A percentile compares a stretch with the other conserved stretches of the same genome.
phyloP scores from a whole-genome alignment of 2,113 vertebrate species.

The Clarias gariepinus region DNA sequence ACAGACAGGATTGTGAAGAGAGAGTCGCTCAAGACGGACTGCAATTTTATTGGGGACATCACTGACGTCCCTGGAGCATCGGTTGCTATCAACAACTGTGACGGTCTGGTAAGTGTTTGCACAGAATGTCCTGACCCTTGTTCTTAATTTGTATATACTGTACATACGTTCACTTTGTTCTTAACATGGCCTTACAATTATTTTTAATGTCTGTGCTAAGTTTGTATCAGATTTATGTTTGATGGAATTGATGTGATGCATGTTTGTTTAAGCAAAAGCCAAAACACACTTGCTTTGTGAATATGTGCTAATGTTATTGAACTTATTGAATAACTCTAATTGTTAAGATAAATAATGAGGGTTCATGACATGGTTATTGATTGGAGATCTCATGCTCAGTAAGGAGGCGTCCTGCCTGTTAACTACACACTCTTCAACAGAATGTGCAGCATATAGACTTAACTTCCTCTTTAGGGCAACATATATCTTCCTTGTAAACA shows the following conservation, averaged over 20 bases:
- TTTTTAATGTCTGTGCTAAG: not conserved
- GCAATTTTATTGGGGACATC: conserved; percentile 92
- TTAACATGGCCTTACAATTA: not conserved
- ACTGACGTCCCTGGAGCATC: conserved; percentile 85
- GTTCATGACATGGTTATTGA: not conserved
- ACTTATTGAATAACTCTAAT: not conserved
- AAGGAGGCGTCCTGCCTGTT: conserved; percentile 5
- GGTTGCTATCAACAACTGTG: conserved; percentile 97
- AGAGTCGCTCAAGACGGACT: conserved; percentile 85
- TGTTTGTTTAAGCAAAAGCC: not conserved
- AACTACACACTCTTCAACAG: not conserved
- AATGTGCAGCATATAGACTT: conserved; percentile 31
- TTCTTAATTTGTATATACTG: not conserved
- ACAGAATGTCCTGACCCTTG: not conserved
- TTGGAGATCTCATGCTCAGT: conserved; percentile 3
- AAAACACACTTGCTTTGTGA: not conserved
- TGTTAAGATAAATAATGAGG: not conserved
- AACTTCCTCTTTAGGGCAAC: conserved; percentile 44
- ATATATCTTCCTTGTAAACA: conserved; percentile 35
- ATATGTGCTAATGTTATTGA: not conserved
- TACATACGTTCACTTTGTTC: not conserved
- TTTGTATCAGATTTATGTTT: not conserved
- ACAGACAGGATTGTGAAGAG: conserved; percentile 73
- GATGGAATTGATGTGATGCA: not conserved
- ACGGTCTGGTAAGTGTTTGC: conserved; percentile 90